Evolutionary conservation across 2,888 invertebrate genomes (phyloP), one percentile per base, ranked within the genome.

Genomic region (Hirudinaria manillensis): DNA sequence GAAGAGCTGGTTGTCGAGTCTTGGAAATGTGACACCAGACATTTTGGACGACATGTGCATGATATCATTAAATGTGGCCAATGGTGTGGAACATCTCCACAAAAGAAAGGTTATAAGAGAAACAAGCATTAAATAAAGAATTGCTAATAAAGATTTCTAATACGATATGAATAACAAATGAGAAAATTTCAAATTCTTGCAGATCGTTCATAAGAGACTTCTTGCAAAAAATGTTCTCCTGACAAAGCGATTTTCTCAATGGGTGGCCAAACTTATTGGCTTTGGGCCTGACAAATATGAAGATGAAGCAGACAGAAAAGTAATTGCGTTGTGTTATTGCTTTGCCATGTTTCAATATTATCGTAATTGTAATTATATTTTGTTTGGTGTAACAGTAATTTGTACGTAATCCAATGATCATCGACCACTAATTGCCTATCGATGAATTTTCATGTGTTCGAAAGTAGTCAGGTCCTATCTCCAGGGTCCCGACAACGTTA

Each of bases 81-180:
- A 72, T 45, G 76, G 76, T 7, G 70, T 76, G 65, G 36, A 71
- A 66, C 67, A 76, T 75, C 76, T 76, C 3, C 76, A 76, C 67
- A 29, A 65, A 61, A 27, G 61, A 24, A 61, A 61, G n/a, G 61
- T 61, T 29, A 24, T 61, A 19, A 24, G 38, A 36, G 27, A 53
- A 51, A 45, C 21, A 10, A 36, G 36, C 10, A 36, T 45, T 45
- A 45, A 45, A 1, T 45, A 4, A 45, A 1, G 45, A 45, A 45
- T 45, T n/a, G n/a, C n/a, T n/a, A n/a, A n/a, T n/a, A n/a, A 45
- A 45, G 10, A 45, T 1, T 45, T 45, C 10, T 45, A 16, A 45
- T 45, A 16, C 13, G 10, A 10, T 45, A 45, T 45, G 10, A 10
- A 1, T 45, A 45, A 16, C 13, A 45, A 1, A 3, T 10, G 1